A percentile compares a stretch with the other conserved stretches of the same genome.
phyloP scores from a whole-genome alignment of 2,797 vertebrate species.

The Alectoris magna region DNA sequence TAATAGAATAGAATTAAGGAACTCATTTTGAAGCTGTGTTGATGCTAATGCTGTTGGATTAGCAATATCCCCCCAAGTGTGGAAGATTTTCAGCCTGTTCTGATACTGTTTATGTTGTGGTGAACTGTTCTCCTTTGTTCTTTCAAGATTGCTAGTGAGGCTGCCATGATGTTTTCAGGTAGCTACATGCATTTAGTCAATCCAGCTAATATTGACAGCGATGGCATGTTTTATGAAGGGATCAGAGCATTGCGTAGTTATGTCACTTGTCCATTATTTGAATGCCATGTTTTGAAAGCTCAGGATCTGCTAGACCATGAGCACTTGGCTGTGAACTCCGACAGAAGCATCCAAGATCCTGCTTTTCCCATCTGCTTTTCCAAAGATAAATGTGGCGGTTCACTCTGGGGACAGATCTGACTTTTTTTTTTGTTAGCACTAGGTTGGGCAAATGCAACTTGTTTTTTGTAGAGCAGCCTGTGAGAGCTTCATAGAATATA shows the following conservation, averaged over 20 bases:
- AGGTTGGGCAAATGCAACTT: neutral
- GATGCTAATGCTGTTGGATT: neutral
- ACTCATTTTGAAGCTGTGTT: neutral
- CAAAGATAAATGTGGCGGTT: neutral
- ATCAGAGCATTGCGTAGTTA: neutral
- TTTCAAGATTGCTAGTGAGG: neutral
- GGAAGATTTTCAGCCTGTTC: neutral
- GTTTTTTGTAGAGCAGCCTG: neutral
- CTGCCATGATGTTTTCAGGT: neutral
- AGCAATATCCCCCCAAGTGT: neutral
- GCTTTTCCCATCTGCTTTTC: slow-evolving; percentile 25
- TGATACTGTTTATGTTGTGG: accelerated
- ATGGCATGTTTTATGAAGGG: neutral
- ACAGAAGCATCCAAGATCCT: neutral
- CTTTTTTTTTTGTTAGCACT: neutral
- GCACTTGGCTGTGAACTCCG: neutral
- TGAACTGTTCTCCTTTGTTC: neutral
- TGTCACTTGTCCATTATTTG: neutral
- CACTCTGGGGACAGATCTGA: neutral
- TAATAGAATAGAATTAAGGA: neutral
- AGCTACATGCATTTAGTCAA: neutral
- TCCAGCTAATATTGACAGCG: neutral
- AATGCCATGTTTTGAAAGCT: neutral
- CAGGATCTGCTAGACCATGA: slow-evolving; percentile 7
- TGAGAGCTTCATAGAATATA: neutral